Conservation (phyloP, 1,140 invertebrate genomes). For the Lepidostoma basale region DNA sequence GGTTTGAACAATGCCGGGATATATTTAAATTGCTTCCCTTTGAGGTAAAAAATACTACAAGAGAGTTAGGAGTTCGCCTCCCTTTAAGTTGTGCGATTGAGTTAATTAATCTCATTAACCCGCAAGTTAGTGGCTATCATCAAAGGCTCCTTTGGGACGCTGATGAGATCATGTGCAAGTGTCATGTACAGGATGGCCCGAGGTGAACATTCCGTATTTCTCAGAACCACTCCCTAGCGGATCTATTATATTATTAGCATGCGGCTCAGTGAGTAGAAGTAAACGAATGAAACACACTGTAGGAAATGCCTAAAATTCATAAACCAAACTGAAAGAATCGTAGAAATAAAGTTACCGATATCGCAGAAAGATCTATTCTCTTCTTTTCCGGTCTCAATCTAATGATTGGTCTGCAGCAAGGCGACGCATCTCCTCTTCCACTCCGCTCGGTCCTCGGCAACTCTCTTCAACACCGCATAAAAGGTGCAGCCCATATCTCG, state of each 20-base stretch:
- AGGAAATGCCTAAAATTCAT: too few species aligned
- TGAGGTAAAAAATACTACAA: not conserved
- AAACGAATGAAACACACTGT: too few species aligned
- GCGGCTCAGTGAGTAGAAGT: not conserved
- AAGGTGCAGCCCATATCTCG: too few species aligned
- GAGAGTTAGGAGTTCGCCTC: slow-evolving; percentile 2
- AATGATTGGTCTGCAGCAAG: too few species aligned
- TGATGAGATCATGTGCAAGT: slow-evolving; percentile 18
- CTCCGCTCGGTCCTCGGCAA: too few species aligned
- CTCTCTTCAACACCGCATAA: too few species aligned
- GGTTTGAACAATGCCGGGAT: too few species aligned
- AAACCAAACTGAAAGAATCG: too few species aligned
- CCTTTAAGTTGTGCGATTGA: not conserved
- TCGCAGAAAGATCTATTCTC: too few species aligned
- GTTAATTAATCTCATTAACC: slow-evolving; percentile 12
- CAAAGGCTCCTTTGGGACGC: slow-evolving; percentile 14
- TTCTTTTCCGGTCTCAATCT: too few species aligned
- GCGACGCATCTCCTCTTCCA: too few species aligned
- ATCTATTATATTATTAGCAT: not conserved
- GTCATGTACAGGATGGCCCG: slow-evolving; percentile 12
- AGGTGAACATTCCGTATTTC: slow-evolving; percentile 1
- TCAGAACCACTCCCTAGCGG: not conserved
- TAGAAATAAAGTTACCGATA: too few species aligned
- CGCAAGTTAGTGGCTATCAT: slow-evolving; percentile 3
- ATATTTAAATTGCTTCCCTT: not conserved